phyloP scores from a whole-genome alignment of 37 sponge, comb jelly and placozoan genomes.

The Axinella damicornis region DNA sequence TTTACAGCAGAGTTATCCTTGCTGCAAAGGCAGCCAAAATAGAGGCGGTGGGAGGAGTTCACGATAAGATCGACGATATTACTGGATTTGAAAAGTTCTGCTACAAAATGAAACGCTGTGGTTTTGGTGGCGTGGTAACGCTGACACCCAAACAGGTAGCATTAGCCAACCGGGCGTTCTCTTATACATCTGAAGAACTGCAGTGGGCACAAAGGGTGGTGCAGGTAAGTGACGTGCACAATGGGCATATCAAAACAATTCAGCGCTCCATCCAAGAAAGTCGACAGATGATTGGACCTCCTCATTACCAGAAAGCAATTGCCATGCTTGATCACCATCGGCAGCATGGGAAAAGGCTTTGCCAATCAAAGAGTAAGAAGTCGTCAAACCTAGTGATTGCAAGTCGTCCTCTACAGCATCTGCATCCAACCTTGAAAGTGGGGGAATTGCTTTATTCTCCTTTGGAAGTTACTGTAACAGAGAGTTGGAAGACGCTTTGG shows the following conservation, averaged over 20 bases:
- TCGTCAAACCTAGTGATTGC: too few species aligned
- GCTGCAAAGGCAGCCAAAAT: slow-evolving; percentile 43
- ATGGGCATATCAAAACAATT: slow-evolving; percentile 1
- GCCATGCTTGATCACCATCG: not conserved
- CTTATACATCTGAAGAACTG: not conserved
- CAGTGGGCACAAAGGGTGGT: not conserved
- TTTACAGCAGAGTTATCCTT: slow-evolving; percentile 18
- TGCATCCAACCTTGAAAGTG: not conserved
- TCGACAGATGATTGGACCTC: slow-evolving; percentile 49
- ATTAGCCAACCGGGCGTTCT: not conserved
- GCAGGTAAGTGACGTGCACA: not conserved
- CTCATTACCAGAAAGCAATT: slow-evolving; percentile 25
- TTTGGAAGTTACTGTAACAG: slow-evolving; percentile 15
- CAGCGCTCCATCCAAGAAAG: slow-evolving; percentile 35
- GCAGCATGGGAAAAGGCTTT: too few species aligned
- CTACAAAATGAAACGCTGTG: slow-evolving; percentile 32
- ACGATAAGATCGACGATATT: slow-evolving; percentile 42
- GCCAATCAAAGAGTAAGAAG: too few species aligned
- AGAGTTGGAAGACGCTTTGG: slow-evolving; percentile 41
- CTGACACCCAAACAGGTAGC: slow-evolving; percentile 36
- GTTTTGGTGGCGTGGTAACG: slow-evolving; percentile 15
- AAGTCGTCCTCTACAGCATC: not conserved
- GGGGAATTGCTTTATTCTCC: slow-evolving; percentile 12
- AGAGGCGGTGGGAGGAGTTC: slow-evolving; percentile 32
- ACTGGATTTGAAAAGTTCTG: slow-evolving; percentile 40